phyloP scores from a whole-genome alignment of 2,888 invertebrate genomes.

The Iselma pallidipennis region DNA sequence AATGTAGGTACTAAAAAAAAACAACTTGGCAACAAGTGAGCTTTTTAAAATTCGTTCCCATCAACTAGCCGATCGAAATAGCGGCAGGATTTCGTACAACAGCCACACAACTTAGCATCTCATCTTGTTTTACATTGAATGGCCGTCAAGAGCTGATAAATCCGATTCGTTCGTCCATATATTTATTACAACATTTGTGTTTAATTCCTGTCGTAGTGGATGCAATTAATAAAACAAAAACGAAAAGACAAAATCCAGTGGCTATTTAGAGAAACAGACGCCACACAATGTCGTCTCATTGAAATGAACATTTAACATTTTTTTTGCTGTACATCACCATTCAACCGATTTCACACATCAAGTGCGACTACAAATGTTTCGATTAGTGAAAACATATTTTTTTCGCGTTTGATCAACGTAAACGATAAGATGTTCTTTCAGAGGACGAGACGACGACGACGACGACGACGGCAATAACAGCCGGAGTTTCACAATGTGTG shows the following conservation, averaged over 20 bases:
- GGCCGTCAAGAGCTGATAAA: constrained; percentile 46
- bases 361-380: constrained; percentile 50
- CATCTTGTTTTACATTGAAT: constrained; percentile 54
- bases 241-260: background rate
- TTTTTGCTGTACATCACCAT: constrained; percentile 15
- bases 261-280: background rate
- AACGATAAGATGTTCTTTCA: background rate
- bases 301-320: constrained; percentile 12
- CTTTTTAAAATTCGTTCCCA: too few species aligned
- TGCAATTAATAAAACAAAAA: constrained; percentile 17
- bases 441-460: background rate
- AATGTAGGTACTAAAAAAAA: too few species aligned
- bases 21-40: too few species aligned
- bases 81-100: background rate
- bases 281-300: background rate
- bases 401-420: constrained; percentile 20
- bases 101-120: constrained; percentile 43
- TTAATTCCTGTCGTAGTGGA: constrained; percentile 15
- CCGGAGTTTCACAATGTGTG: background rate
- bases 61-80: background rate
- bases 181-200: constrained; percentile 12
- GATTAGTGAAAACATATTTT: constrained; percentile 49
- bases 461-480: background rate
- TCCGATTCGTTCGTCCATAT: constrained; percentile 30
- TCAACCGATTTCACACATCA: constrained; percentile 42